These are phyloP conservation scores for Crossocerus cetratus DNA, from an alignment of 2,888 invertebrate species.

Conservation along the genomic window DNA sequence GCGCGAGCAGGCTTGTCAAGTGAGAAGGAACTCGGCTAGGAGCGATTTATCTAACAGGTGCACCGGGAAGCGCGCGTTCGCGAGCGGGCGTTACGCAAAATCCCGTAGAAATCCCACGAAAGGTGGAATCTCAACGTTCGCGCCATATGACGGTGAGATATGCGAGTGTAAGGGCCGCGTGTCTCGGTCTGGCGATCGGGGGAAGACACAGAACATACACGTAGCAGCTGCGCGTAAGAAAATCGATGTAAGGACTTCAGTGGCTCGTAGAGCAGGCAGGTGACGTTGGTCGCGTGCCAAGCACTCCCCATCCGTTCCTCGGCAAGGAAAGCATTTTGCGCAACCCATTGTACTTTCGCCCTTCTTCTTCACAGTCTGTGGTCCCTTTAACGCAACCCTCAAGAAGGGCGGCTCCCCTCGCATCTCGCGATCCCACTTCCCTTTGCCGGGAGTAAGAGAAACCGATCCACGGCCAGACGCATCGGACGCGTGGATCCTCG, in stretches of 20 bases:
- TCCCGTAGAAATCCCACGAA: slow-evolving; percentile 44
- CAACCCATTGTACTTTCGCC: slow-evolving; percentile 65
- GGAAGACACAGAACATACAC: slow-evolving; percentile 58
- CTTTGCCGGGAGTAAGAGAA: slow-evolving; percentile 33
- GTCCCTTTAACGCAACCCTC: slow-evolving; percentile 66
- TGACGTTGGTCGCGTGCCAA: slow-evolving; percentile 77
- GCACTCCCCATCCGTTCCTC: slow-evolving; percentile 59
- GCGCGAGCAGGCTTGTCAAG: not conserved
- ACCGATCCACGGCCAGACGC: slow-evolving; percentile 18
- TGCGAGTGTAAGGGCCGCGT: slow-evolving; percentile 58
- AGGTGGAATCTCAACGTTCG: slow-evolving; percentile 70
- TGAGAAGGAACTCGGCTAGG: not conserved
- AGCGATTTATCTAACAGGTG: slow-evolving; percentile 27
- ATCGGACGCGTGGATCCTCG: slow-evolving; percentile 34
- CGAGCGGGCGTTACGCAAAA: slow-evolving; percentile 22
- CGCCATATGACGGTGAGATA: slow-evolving; percentile 65
- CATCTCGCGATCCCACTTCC: slow-evolving; percentile 54
- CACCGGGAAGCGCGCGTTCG: slow-evolving; percentile 27
- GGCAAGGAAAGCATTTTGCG: slow-evolving; percentile 73
- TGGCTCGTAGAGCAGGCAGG: slow-evolving; percentile 68
- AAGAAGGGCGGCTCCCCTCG: slow-evolving; percentile 48
- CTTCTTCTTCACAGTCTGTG: slow-evolving; percentile 63
- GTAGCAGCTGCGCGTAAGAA: slow-evolving; percentile 69
- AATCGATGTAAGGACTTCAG: slow-evolving; percentile 66
- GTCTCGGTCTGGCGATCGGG: slow-evolving; percentile 68